These are phyloP conservation scores for Euproctis similis DNA, from an alignment of 2,888 invertebrate species.

Conservation along the genomic window DNA sequence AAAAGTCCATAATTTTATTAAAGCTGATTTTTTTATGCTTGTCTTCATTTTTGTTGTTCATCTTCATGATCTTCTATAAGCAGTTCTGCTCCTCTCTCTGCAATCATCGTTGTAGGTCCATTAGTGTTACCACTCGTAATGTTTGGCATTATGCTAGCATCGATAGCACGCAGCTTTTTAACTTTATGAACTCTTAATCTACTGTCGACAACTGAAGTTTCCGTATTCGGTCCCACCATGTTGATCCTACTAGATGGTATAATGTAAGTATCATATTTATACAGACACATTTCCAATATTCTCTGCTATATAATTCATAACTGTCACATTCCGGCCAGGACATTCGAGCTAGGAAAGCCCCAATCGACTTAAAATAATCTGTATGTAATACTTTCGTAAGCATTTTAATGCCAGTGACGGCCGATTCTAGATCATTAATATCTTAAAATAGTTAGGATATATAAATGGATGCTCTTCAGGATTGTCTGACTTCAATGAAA, in stretches of 20 bases:
- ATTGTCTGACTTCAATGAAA: slow-evolving; percentile 8
- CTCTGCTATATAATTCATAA: slow-evolving; percentile 14
- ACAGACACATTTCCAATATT: slow-evolving; percentile 29
- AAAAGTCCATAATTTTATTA: no score
- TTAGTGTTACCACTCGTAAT: slow-evolving; percentile 85
- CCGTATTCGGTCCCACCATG: slow-evolving; percentile 67
- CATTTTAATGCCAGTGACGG: slow-evolving; percentile 6
- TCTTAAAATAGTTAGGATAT: slow-evolving; percentile 9
- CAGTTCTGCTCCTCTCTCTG: no score
- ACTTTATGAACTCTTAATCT: slow-evolving; percentile 78
- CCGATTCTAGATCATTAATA: slow-evolving; percentile 3
- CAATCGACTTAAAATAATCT: slow-evolving; percentile 5
- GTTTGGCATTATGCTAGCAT: slow-evolving; percentile 85
- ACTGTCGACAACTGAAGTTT: slow-evolving; percentile 51
- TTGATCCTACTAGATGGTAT: slow-evolving; percentile 81
- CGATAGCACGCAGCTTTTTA: slow-evolving; percentile 78
- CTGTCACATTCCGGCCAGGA: slow-evolving; percentile 5
- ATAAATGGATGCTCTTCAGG: slow-evolving; percentile 7
- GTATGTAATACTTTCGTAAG: slow-evolving; percentile 5
- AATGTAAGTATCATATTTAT: slow-evolving; percentile 66
- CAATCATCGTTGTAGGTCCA: slow-evolving; percentile 87
- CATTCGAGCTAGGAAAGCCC: slow-evolving; percentile 8
- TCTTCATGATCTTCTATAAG: no score
- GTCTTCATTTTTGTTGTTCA: no score
- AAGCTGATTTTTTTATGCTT: no score